Evolutionary conservation across 2,113 vertebrate genomes (phyloP), one percentile per base, ranked within the genome.

Genomic region (Pseudopipra pipra): DNA sequence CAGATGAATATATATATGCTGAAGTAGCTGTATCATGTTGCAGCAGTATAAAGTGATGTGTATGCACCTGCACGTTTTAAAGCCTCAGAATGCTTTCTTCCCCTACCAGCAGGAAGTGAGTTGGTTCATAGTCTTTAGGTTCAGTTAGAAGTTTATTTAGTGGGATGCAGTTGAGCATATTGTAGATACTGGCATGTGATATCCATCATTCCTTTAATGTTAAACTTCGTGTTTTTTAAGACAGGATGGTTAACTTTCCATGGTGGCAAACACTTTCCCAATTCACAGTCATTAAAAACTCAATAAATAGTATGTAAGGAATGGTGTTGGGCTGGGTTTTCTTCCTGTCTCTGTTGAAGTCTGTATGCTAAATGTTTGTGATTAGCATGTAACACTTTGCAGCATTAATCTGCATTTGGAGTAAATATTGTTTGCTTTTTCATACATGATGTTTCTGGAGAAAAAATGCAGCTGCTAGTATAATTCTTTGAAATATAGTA

Each of bases 371-470:
- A 91, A 63, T 87, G 22, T 88, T 79, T 85, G 13, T 93, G 79
- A 51, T 84, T 82, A 84, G 66, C 15, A 16, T 91, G 72, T 76
- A 87, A 75, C 76, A 77, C 37, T 95, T 96, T 56, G 39, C 52
- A 95, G 66, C 41, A 88, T 82, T 95, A 87, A 97, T 80, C 66
- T 63, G 41, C 37, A 59, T 94, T 89, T 30, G 39, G n/a, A 77
- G 63, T 78, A 83, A 96, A 93, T 79, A 33, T 8, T 49, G 21
- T 89, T 89, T 68, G 27, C 30, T 31, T 91, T 75, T 80, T 54
- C 55, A 20, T 87, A 59, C 21, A 37, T 78, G 0, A 1, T 39
- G 9, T 91, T 88, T 79, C 25, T 56, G 43, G 49, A 68, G 15
- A 52, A 75, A 22, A 22, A 81, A 41, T 44, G 22, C 28, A 83